Conservation (phyloP, 2,113 vertebrate genomes). For the Lamprotornis superbus region DNA sequence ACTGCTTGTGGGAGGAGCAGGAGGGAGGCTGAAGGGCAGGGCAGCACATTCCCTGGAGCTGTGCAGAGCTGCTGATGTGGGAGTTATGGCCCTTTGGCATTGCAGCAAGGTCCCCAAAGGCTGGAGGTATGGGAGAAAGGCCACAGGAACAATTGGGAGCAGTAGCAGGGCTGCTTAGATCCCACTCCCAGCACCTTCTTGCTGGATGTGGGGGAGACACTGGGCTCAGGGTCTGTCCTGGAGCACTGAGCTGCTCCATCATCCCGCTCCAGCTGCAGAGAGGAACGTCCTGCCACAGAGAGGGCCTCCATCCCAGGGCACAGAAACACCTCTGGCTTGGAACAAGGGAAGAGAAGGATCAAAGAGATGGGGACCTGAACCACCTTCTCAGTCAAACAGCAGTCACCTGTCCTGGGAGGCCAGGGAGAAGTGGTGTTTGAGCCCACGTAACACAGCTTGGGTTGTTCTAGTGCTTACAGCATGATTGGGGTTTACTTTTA, state of each 20-base stretch:
- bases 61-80: background rate
- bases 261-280: background rate
- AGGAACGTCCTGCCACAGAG: accelerated
- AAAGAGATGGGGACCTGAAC: background rate
- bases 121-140: background rate
- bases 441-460: background rate
- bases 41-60: background rate
- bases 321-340: background rate
- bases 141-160: background rate
- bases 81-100: background rate
- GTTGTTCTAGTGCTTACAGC: background rate
- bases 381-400: background rate
- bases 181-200: background rate
- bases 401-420: background rate
- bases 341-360: background rate
- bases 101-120: background rate
- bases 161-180: background rate
- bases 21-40: background rate
- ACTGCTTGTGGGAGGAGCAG: accelerated
- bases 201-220: background rate
- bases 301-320: background rate
- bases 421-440: background rate
- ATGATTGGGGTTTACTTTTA: background rate
- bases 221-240: accelerated
- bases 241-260: accelerated